phyloP scores from a whole-genome alignment of 2,888 invertebrate genomes.

The Drosophila helvetica region DNA sequence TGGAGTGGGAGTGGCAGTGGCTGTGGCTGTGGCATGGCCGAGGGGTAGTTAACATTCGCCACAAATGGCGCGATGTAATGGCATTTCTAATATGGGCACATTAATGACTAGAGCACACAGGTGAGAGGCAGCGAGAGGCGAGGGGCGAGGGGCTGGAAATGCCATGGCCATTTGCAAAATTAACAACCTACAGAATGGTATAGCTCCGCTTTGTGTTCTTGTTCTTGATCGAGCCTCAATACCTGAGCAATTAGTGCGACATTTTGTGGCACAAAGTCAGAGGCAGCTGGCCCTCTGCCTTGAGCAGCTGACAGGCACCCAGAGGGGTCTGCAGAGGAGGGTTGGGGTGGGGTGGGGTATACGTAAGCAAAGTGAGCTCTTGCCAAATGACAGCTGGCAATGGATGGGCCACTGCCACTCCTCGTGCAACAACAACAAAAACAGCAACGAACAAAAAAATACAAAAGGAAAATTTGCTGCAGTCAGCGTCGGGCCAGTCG shows the following conservation, averaged over 20 bases:
- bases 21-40: conserved; percentile 10
- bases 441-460: too few species aligned
- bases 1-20: too few species aligned
- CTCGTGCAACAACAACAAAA: conserved; percentile 10
- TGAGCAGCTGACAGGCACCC: conserved; percentile 45
- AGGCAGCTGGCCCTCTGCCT: conserved; percentile 51
- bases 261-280: conserved; percentile 36
- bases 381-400: conserved; percentile 56
- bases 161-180: conserved; percentile 66
- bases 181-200: conserved; percentile 44
- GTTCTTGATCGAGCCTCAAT: conserved; percentile 49
- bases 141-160: conserved; percentile 18
- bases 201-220: conserved; percentile 54
- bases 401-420: conserved; percentile 6
- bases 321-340: conserved; percentile 25
- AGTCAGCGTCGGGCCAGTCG: conserved; percentile 63
- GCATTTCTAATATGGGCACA: conserved; percentile 71
- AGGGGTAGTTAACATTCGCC: conserved; percentile 65
- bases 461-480: conserved; percentile 33
- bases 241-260: conserved; percentile 75
- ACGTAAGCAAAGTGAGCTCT: conserved; percentile 22
- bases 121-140: conserved; percentile 26
- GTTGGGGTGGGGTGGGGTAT: conserved; percentile 23
- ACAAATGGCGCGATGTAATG: conserved; percentile 70
- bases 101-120: conserved; percentile 61